Evolutionary conservation across 1,140 invertebrate species (phyloP).

Genomic region (Andricus grossulariae): DNA sequence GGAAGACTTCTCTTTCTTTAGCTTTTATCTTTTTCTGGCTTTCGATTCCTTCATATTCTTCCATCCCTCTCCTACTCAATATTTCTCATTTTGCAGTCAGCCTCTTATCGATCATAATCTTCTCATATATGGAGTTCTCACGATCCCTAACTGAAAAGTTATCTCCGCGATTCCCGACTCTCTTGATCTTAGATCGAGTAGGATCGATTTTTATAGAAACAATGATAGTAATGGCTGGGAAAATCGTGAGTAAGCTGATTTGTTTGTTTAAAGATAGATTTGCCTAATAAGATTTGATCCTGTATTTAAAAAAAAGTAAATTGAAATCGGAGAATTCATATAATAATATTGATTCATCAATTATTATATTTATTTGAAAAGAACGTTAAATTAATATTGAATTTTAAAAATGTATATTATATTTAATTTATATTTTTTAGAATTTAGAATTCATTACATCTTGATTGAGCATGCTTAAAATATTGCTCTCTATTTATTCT

Average conservation of each 20-base stretch:
- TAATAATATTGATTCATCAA: neutral
- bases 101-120: neutral
- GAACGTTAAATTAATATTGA: too few species aligned
- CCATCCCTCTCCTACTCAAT: slow-evolving; percentile 20
- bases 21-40: slow-evolving; percentile 36
- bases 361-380: neutral
- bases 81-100: slow-evolving; percentile 4
- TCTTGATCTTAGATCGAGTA: neutral
- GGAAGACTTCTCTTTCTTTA: slow-evolving; percentile 55
- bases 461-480: too few species aligned
- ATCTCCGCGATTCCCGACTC: slow-evolving; percentile 25
- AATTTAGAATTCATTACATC: too few species aligned
- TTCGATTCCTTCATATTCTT: slow-evolving; percentile 30
- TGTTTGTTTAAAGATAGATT: slow-evolving; percentile 1
- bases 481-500: too few species aligned
- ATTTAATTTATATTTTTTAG: too few species aligned
- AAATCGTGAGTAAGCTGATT: neutral
- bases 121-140: neutral
- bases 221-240: neutral
- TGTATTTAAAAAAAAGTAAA: neutral
- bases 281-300: neutral
- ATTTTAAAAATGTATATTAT: too few species aligned
- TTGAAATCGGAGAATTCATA: neutral
- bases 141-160: slow-evolving; percentile 37
- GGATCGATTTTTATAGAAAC: neutral